Conservation (phyloP, 2,113 vertebrate genomes). For the Tragelaphus buxtoni region DNA sequence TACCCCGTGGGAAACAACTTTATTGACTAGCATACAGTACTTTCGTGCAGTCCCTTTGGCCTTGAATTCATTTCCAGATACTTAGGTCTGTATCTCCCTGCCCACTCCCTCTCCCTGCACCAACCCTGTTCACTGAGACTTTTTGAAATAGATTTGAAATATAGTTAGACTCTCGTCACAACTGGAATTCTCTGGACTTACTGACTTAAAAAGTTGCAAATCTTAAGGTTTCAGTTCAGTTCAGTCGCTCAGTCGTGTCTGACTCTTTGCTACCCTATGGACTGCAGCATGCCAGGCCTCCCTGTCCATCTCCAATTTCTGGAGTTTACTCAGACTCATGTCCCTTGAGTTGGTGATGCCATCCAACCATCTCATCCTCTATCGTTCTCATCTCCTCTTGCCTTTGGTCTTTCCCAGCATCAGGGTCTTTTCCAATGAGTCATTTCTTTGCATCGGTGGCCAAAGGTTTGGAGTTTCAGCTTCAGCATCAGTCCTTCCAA, state of each 20-base stretch:
- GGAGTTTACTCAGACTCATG: neutral
- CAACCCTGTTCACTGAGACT: neutral
- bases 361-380: neutral
- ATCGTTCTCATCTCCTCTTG: fast-evolving
- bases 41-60: neutral
- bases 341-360: neutral
- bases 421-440: neutral
- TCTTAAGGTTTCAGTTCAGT: neutral
- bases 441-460: neutral
- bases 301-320: neutral
- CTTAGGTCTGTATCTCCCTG: neutral
- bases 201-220: neutral
- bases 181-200: neutral
- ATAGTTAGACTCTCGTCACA: neutral
- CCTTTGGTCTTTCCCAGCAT: neutral
- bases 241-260: fast-evolving
- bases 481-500: neutral
- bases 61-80: neutral
- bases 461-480: neutral
- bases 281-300: neutral
- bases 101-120: neutral
- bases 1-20: neutral
- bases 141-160: neutral
- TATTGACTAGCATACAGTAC: neutral
- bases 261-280: neutral